Percentiles rank a stretch among this genome's conserved stretches.
phyloP scores from a whole-genome alignment of 2,797 vertebrate species.

The Avahi laniger region DNA sequence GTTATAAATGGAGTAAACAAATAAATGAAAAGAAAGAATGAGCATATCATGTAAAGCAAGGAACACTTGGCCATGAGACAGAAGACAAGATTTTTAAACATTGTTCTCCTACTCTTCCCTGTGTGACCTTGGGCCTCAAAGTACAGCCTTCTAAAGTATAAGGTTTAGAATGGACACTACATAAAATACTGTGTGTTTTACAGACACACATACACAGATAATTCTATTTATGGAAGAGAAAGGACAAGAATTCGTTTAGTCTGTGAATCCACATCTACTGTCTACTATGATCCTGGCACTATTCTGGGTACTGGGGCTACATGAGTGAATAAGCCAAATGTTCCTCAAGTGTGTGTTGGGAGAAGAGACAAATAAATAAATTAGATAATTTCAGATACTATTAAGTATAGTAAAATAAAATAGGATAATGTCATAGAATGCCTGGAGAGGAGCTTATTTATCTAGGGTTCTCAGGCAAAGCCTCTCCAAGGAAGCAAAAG shows the following conservation, averaged over 20 bases:
- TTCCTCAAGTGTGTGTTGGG: not conserved
- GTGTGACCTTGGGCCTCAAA: not conserved
- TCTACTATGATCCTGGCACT: not conserved
- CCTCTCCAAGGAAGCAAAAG: not conserved
- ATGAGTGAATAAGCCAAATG: not conserved
- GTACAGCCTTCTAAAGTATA: not conserved
- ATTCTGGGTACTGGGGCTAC: not conserved
- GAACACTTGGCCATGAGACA: not conserved
- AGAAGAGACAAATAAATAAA: not conserved
- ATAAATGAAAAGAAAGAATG: not conserved
- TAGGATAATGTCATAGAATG: not conserved
- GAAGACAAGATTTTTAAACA: not conserved
- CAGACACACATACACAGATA: not conserved
- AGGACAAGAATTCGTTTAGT: not conserved
- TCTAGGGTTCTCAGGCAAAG: not conserved
- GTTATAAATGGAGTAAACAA: not conserved
- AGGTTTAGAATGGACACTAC: not conserved
- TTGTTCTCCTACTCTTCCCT: not conserved
- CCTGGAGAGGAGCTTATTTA: not conserved
- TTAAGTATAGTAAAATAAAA: not conserved
- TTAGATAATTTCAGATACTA: slow-evolving; percentile 4
- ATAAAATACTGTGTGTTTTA: not conserved
- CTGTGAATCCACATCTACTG: not conserved
- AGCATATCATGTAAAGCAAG: not conserved
- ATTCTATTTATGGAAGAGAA: not conserved